Evolutionary conservation across 2,888 invertebrate genomes (phyloP).

Genomic region (Acrocera orbiculus): DNA sequence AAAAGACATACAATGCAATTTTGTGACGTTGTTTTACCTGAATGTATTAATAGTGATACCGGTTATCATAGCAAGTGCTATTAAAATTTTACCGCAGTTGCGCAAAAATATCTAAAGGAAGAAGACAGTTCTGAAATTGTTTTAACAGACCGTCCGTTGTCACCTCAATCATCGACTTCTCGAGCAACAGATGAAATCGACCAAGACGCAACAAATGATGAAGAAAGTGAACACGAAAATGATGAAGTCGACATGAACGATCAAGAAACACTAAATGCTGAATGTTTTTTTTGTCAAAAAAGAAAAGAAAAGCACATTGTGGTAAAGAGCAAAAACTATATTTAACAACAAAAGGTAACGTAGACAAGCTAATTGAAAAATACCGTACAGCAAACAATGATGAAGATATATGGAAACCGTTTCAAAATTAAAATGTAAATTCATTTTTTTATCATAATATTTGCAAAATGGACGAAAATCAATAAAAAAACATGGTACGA

Average conservation of each 20-base stretch:
- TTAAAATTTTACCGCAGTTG: not conserved
- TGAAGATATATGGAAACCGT: not conserved
- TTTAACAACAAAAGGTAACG: not conserved
- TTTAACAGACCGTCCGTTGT: not conserved
- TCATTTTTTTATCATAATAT: too few relatives aligned
- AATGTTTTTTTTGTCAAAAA: not conserved
- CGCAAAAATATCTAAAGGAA: not conserved
- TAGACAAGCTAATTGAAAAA: not conserved
- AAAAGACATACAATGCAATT: too few relatives aligned
- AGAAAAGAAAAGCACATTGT: not conserved
- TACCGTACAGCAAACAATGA: not conserved
- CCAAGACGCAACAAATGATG: not conserved
- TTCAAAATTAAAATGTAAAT: too few relatives aligned
- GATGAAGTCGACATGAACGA: not conserved
- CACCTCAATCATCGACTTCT: conserved; percentile 1
- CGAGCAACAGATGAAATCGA: not conserved
- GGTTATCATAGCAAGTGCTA: not conserved
- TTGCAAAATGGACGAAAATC: too few relatives aligned
- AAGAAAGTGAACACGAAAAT: not conserved
- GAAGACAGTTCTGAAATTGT: too few relatives aligned
- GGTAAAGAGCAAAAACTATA: not conserved
- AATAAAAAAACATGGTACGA: too few relatives aligned
- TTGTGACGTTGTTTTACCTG: conserved; percentile 1
- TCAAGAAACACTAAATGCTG: not conserved
- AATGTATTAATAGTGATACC: not conserved